Base-by-base conservation (phyloP, 2,113 vertebrate genomes). In the Thamnaconus septentrionalis region DNA sequence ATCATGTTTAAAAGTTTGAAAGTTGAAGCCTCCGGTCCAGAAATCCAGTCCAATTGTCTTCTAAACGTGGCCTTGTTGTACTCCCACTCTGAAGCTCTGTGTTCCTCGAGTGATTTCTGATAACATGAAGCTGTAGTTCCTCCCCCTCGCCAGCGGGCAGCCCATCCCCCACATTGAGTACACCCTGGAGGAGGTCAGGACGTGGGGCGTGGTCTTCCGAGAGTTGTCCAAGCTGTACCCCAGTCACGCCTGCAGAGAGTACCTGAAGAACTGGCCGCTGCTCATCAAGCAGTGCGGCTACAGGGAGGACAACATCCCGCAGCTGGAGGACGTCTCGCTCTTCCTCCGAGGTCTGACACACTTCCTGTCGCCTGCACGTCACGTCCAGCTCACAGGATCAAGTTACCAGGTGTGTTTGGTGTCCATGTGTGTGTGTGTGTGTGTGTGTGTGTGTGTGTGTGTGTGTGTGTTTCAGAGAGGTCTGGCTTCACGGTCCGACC, bases 181-280 rank as follows among this genome's bases (percentile, higher is more conserved):
- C 69, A 97, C 94, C 0, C 71, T 71, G 8, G 97, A 98, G 89
- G 97, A 99, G 86, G 89, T 96, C 11, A 92, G 83, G 89, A 99
- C 97, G 0, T 99, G 97, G 97, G 96, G 96, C 0, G 88, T 95
- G 4, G 95, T 98, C 2, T 99, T 96, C 85, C 91, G 92, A 45
- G 97, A 99, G 78, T 94, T 99, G 57, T 94, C 92, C 81, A 94
- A 94, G 73, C 94, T 99, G 41, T 99, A 99, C 64, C 97, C 97
- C 0, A 98, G 95, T 11, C 97, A 99, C 7, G 97, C 97, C 76
- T 99, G 97, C 82, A 92, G 78, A 12, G 97, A 99, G 59, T 95
- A 99, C 79, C 88, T 98, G 73, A 96, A 96, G 84, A 99, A 98
- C 89, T 91, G 98, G 43, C 97, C 97, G 41, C 86, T 99, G 76